Evolutionary conservation across 2,797 vertebrate species (phyloP), one percentile per base, ranked within the genome.

Genomic region (Parotocinclus haroldoi): DNA sequence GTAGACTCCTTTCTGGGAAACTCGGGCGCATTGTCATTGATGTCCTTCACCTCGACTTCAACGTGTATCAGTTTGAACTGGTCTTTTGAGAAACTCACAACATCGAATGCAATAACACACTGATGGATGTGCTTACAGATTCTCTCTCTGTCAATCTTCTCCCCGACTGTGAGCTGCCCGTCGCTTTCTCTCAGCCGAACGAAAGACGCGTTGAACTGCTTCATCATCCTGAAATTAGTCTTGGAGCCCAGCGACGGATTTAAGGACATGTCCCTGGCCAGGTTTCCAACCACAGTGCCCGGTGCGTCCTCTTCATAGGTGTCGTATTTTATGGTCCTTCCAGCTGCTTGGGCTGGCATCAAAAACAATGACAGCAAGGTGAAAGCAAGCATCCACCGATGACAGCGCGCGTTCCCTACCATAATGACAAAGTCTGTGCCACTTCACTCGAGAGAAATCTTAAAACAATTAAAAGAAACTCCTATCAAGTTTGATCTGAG

Each of bases 41-140:
- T 91, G 88, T 98, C 95, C 60, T 92, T 94, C 89, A 99, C 93
- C 90, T 98, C 94, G 84, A 99, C 91, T 85, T 98, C 96, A 73
- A 99, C 93, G 79, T 97, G 96, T 63, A 99, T 87, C 76, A 97
- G 90, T 72, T 92, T 92, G 84, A 94, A 96, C 65, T 93, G 93
- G 85, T 94, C 93, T 66, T 90, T 90, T 19, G 91, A 93, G 83
- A 95, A 93, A 78, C 94, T 95, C 83, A 99, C 93, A 85, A 97
- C 95, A 73, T 98, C 95, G 81, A 98, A 94, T 42, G 94, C 90
- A 76, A 98, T 87, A 75, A 94, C 83, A 72, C 96, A 98, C 78
- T 91, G 91, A 0, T 84, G 84, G 9, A 89, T 82, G 82, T 89
- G 92, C 73, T 89, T 91, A 69, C 95, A 99, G 74, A 96, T 82